Conservation (phyloP, 1,140 invertebrate species). For the Rhagoletis pomonella region DNA sequence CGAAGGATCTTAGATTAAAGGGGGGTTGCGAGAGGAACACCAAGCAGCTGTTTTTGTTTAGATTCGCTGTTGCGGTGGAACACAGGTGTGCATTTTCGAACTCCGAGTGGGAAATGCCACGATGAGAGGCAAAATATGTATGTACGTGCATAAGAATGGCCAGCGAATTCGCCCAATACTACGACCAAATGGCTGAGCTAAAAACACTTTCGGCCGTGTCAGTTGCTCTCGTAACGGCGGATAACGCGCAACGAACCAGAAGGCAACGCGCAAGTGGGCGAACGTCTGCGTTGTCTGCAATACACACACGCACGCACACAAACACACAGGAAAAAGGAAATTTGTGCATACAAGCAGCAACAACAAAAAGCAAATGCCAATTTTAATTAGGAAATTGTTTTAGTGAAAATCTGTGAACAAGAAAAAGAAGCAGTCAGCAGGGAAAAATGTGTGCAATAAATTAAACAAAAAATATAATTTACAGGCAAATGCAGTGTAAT, state of each 20-base stretch:
- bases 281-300: background rate
- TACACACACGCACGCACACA: background rate
- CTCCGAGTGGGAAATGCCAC: slow-evolving; percentile 16
- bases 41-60: no score
- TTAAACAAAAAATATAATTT: background rate
- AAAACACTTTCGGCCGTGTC: slow-evolving; percentile 24
- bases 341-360: background rate
- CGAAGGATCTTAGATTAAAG: no score
- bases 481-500: background rate
- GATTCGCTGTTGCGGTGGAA: background rate
- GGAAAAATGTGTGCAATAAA: background rate
- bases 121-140: background rate
- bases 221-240: slow-evolving; percentile 40
- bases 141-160: background rate
- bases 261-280: background rate
- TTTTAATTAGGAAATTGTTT: slow-evolving; percentile 22
- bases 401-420: slow-evolving; percentile 12
- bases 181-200: background rate
- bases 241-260: background rate
- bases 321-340: background rate
- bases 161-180: slow-evolving; percentile 18
- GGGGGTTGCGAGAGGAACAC: no score
- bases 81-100: slow-evolving; percentile 1
- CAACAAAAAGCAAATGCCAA: background rate
- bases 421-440: background rate